Evolutionary conservation across 2,113 vertebrate species (phyloP).

Genomic region (Alligator sinensis): DNA sequence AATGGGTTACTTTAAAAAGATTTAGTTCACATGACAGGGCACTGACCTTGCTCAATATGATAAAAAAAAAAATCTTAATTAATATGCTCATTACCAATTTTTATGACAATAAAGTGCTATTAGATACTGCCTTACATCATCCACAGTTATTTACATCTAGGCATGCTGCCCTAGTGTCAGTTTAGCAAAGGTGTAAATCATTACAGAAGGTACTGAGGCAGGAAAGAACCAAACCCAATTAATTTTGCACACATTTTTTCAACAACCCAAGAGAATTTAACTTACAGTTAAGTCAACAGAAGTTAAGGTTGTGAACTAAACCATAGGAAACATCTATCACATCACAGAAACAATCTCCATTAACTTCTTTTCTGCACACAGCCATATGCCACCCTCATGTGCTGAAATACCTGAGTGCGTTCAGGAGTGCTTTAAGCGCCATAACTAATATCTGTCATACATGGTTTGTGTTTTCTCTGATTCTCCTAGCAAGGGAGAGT

Average conservation of each 20-base stretch:
- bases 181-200: not conserved
- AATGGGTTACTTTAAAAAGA: not conserved
- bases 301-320: accelerated
- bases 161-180: not conserved
- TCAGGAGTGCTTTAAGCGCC: not conserved
- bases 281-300: not conserved
- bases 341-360: not conserved
- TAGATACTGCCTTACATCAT: not conserved
- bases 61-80: not conserved
- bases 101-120: not conserved
- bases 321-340: not conserved
- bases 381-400: accelerated
- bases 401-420: not conserved
- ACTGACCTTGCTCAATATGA: not conserved
- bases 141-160: not conserved
- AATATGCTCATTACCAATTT: not conserved
- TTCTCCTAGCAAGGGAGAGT: not conserved
- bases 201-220: not conserved
- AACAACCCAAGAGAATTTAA: not conserved
- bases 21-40: not conserved
- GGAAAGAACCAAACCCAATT: not conserved
- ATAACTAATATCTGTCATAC: not conserved
- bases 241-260: not conserved
- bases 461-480: not conserved
- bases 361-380: not conserved